A percentile compares a stretch with the other conserved stretches of the same genome.
Conservation (phyloP, 2,113 vertebrate species). For the Pedetes capensis region DNA sequence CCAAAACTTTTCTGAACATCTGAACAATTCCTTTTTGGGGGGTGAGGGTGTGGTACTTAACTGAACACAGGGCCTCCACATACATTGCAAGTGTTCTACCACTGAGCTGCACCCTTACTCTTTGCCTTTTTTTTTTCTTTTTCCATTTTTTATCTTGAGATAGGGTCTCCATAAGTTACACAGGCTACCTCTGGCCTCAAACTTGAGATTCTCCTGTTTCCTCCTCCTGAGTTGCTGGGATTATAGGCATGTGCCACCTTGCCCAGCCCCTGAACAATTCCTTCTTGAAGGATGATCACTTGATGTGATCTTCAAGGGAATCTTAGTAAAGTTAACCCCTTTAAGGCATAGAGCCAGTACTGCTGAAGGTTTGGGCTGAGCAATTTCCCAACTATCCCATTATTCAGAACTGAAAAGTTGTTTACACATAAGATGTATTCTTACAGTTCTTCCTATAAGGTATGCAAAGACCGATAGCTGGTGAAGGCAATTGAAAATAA, state of each 20-base stretch:
- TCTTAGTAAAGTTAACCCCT: neutral
- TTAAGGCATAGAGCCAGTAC: neutral
- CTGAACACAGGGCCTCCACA: no score
- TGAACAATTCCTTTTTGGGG: neutral
- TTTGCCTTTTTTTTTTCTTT: no score
- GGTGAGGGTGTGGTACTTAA: no score
- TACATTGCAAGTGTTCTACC: no score
- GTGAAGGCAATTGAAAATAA: constrained; percentile 10
- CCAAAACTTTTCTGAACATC: no score
- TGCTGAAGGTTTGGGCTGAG: neutral
- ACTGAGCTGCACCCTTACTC: no score
- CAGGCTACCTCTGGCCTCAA: no score
- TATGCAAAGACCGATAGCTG: neutral
- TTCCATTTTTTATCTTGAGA: no score
- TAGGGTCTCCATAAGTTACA: no score
- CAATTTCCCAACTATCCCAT: neutral
- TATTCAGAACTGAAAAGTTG: constrained; percentile 18
- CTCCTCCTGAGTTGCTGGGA: no score
- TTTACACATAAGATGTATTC: neutral
- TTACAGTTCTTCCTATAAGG: neutral
- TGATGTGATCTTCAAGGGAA: neutral
- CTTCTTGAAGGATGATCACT: neutral
- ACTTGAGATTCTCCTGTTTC: no score
- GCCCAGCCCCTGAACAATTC: neutral
- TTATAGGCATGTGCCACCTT: no score